These are phyloP conservation scores for Danionella dracula DNA, from an alignment of 2,797 vertebrate genomes.

Conservation along the genomic window DNA sequence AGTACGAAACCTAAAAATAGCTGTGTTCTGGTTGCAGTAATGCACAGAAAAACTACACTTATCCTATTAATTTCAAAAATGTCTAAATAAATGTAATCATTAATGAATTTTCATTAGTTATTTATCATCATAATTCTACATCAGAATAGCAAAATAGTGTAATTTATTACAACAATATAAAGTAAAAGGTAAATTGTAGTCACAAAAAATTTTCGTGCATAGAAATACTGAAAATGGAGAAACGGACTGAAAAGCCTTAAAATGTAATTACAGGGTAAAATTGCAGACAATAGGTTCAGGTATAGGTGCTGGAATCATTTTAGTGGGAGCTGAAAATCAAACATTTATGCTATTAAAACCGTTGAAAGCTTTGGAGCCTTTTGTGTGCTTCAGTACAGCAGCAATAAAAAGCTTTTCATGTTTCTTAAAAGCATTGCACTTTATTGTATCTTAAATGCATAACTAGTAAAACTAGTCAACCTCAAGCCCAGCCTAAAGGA, in stretches of 20 bases:
- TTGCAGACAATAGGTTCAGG: neutral
- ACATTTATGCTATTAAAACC: constrained; percentile 20
- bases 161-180: no score
- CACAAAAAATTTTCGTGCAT: no score
- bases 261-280: neutral
- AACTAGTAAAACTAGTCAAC: constrained; percentile 22
- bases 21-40: no score
- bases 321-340: neutral
- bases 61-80: no score
- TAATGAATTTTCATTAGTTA: no score
- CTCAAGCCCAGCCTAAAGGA: neutral
- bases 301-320: neutral
- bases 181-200: no score
- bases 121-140: no score
- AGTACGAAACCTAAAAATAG: no score
- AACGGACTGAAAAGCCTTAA: neutral
- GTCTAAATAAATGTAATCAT: no score
- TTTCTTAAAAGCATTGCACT: no score
- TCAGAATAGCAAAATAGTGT: no score
- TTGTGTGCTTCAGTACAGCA: neutral
- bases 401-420: constrained; percentile 14
- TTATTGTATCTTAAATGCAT: constrained; percentile 7
- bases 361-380: neutral
- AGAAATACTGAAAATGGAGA: neutral
- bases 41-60: no score